Percentiles rank a stretch among this genome's conserved stretches.
Conservation (phyloP, 2,888 invertebrate species). For the Caenorhabditis drosophilae region DNA sequence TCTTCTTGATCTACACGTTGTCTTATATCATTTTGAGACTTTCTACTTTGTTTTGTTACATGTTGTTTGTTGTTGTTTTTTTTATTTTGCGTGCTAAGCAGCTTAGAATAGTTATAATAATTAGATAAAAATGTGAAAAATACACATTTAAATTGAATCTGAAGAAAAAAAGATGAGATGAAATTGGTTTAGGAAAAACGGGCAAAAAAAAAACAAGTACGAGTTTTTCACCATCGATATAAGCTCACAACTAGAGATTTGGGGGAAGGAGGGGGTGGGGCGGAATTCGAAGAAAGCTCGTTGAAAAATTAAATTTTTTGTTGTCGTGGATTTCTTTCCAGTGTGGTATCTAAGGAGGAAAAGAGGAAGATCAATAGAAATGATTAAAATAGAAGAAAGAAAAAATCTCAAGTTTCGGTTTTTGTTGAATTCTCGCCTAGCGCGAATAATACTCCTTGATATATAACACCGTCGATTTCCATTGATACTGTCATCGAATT, state of each 20-base stretch:
- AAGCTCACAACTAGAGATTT: slow-evolving; percentile 48
- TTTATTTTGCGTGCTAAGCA: slow-evolving; percentile 27
- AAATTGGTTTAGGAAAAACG: too few relatives aligned
- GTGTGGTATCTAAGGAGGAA: background rate
- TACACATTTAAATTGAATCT: too few relatives aligned
- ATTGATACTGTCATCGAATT: slow-evolving; percentile 87
- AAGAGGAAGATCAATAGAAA: background rate
- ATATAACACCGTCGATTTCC: slow-evolving; percentile 92
- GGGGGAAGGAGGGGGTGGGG: slow-evolving; percentile 10
- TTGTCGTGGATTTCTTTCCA: background rate
- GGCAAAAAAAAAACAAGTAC: background rate
- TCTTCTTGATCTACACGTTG: too few relatives aligned
- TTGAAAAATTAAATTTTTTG: background rate
- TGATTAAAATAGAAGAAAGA: background rate
- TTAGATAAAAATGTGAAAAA: slow-evolving; percentile 10
- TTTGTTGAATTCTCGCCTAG: slow-evolving; percentile 4
- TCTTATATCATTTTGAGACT: slow-evolving; percentile 1
- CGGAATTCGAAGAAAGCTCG: background rate
- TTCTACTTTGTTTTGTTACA: slow-evolving; percentile 2
- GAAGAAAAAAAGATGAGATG: too few relatives aligned
- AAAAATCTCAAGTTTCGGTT: slow-evolving; percentile 3
- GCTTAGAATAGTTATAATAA: slow-evolving; percentile 25
- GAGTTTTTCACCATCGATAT: slow-evolving; percentile 30
- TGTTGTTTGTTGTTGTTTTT: slow-evolving; percentile 3
- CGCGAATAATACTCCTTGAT: slow-evolving; percentile 74